Conservation (phyloP, 2,797 vertebrate genomes). For the Falco novaeseelandiae region DNA sequence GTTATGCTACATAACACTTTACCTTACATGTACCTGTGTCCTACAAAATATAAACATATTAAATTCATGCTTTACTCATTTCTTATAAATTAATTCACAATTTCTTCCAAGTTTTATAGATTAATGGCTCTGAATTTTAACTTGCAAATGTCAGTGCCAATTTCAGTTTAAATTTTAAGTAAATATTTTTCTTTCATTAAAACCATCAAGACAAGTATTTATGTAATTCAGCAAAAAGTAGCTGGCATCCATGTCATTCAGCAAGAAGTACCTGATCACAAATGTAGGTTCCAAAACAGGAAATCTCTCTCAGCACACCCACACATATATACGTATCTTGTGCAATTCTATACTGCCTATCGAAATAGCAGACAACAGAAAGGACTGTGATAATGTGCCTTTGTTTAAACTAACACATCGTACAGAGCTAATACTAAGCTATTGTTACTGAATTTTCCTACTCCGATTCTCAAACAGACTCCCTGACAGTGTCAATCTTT, state of each 20-base stretch:
- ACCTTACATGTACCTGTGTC: background rate
- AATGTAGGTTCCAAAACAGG: background rate
- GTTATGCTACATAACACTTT: background rate
- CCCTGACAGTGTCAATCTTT: background rate
- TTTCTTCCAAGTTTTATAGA: background rate
- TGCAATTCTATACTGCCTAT: background rate
- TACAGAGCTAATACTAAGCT: background rate
- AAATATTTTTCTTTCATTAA: background rate
- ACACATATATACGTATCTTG: background rate
- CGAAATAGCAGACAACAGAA: background rate
- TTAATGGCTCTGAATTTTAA: background rate
- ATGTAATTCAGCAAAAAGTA: background rate
- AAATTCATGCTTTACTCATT: background rate
- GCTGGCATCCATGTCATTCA: background rate
- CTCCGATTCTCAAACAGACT: background rate
- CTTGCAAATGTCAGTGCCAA: background rate
- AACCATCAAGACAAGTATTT: background rate
- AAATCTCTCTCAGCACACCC: background rate
- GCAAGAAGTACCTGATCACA: background rate
- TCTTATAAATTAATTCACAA: background rate
- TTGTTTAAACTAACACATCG: background rate
- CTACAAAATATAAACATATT: background rate
- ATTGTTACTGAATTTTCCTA: background rate
- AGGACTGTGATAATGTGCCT: background rate
- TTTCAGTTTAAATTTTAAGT: background rate